Percentiles rank a stretch among this genome's conserved stretches.
Evolutionary conservation across 1,140 invertebrate genomes (phyloP).

Genomic region (Ganaspis sp.): DNA sequence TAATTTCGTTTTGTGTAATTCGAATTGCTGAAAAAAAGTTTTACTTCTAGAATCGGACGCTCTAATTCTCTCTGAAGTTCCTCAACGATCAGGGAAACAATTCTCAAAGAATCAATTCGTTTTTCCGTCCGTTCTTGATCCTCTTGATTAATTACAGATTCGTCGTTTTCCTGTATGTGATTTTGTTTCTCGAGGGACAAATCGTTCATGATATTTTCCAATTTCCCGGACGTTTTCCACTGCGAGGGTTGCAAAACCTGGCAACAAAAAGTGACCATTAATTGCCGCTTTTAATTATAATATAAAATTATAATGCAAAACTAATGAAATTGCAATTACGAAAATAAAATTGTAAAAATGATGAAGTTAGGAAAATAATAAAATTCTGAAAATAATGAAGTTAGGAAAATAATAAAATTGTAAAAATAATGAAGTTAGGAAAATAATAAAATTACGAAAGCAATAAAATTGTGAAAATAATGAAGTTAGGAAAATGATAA

Average conservation of each 20-base stretch:
- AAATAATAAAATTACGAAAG: too few relatives aligned
- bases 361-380: too few relatives aligned
- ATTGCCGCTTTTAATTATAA: too few relatives aligned
- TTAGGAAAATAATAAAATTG: too few relatives aligned
- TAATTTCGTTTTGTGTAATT: constrained; percentile 51
- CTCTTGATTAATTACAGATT: constrained; percentile 56
- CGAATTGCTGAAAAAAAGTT: neutral
- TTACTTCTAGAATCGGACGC: constrained; percentile 75
- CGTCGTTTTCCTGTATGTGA: constrained; percentile 59
- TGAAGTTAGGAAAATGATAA: too few relatives aligned
- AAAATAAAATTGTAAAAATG: too few relatives aligned
- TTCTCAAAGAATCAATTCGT: constrained; percentile 75
- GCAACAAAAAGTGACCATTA: too few relatives aligned
- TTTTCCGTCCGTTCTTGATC: constrained; percentile 54
- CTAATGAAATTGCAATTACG: too few relatives aligned
- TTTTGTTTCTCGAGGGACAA: constrained; percentile 46
- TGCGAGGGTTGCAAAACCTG: constrained; percentile 72
- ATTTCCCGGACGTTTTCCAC: constrained; percentile 64
- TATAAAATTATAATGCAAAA: too few relatives aligned
- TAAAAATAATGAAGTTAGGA: too few relatives aligned
- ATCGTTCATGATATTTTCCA: constrained; percentile 65
- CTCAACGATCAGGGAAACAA: constrained; percentile 84
- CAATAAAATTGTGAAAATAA: too few relatives aligned
- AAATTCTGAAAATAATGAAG: too few relatives aligned
- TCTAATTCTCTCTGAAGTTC: constrained; percentile 83